Evolutionary conservation across 1,140 invertebrate species (phyloP), one percentile per base, ranked within the genome.

Genomic region (Pogonognathellus flavescens): DNA sequence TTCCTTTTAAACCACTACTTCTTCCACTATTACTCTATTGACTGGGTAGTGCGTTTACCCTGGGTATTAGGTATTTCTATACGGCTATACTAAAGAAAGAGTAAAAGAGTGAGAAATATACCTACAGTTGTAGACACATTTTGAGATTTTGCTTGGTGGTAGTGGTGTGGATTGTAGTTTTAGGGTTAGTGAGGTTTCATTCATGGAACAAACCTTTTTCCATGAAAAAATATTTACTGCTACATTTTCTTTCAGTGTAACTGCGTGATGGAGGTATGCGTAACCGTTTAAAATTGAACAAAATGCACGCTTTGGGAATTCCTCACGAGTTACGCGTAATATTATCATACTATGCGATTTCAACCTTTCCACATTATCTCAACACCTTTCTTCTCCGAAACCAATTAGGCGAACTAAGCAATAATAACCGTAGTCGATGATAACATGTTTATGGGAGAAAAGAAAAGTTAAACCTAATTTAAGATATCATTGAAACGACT

Each of bases 221-320:
- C 53, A 57, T n/a, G 53, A 57, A 57, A 57, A 57, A 57, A 57
- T 14, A n/a, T 57, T 57, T 57, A 57, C 53, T 57, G 53, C 53
- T n/a, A n/a, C 53, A 57, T 57, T 57, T 57, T 14, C 53, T 41
- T 41, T 41, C 6, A 57, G 53, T 14, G n/a, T 57, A 57, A 13
- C 53, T 57, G 53, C n/a, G n/a, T 14, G n/a, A 14, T 57, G 31
- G 31, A 3, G 11, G 53, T 57, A 57, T 14, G n/a, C 11, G 53
- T 57, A 57, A 3, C 11, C 53, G 10, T 57, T 57, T 57, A 57
- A 9, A 57, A 57, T 1, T n/a, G 53, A 41, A 41, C n/a, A 57
- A 57, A n/a, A n/a, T 57, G 53, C 11, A 13, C n/a, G 11, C 53
- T 57, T 57, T 57, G 11, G 10, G 53, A n/a, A 14, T n/a, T 57